Percentiles rank a stretch among this genome's conserved stretches.
Conservation (phyloP, 2,113 vertebrate genomes). For the Beaufortia kweichowensis region DNA sequence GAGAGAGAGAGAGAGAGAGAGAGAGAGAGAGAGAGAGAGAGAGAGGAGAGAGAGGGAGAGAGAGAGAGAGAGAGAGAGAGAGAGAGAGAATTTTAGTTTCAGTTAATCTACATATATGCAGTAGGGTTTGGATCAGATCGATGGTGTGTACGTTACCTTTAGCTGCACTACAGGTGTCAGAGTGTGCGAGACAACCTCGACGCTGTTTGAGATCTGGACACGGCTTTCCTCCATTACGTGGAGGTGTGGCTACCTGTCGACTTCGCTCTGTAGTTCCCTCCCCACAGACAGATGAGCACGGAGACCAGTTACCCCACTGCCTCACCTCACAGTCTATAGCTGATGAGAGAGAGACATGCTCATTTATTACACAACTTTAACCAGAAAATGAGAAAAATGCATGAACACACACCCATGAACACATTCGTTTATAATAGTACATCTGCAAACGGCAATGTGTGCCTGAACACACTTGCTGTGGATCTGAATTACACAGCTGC, state of each 20-base stretch:
- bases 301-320: constrained; percentile 82
- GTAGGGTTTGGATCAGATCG: background rate
- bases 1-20: too few species aligned
- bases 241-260: constrained; percentile 79
- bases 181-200: constrained; percentile 81
- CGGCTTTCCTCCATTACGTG: constrained; percentile 79
- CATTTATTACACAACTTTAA: too few species aligned
- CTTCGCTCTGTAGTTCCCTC: constrained; percentile 78
- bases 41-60: too few species aligned
- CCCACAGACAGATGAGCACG: constrained; percentile 80
- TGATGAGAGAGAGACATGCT: constrained; percentile 60
- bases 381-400: too few species aligned
- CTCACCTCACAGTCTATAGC: constrained; percentile 81
- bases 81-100: too few species aligned
- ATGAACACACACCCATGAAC: background rate
- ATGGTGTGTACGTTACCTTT: constrained; percentile 71
- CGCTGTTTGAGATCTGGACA: constrained; percentile 86
- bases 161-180: constrained; percentile 67
- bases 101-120: background rate
- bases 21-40: too few species aligned
- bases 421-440: background rate
- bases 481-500: constrained; percentile 44
- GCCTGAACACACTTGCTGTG: background rate
- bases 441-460: background rate
- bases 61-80: too few species aligned